Conservation (phyloP, 1,140 invertebrate genomes). For the Ostrea denselamellosa region DNA sequence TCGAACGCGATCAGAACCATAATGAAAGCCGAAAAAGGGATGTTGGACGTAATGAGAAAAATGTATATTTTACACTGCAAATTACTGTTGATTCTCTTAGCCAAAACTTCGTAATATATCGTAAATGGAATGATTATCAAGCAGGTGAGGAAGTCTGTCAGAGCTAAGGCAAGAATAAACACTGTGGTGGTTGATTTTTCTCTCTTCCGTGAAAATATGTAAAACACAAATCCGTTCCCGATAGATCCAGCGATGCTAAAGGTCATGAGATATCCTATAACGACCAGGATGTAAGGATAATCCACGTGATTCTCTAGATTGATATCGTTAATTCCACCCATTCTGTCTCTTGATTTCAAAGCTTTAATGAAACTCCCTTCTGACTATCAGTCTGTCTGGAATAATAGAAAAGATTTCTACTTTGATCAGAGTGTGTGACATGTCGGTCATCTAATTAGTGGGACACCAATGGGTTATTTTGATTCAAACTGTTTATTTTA, state of each 20-base stretch:
- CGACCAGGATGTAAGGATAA: conserved; percentile 59
- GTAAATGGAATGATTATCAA: conserved; percentile 74
- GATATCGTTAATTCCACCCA: neutral
- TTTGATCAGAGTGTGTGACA: too few species aligned
- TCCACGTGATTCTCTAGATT: conserved; percentile 50
- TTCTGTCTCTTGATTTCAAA: neutral
- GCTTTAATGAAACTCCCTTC: neutral
- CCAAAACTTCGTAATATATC: conserved; percentile 64
- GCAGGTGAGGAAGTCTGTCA: conserved; percentile 75
- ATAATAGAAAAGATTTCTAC: too few species aligned
- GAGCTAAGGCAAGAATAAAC: conserved; percentile 75
- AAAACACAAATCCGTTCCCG: conserved; percentile 76
- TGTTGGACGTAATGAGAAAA: conserved; percentile 75
- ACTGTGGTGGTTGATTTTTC: conserved; percentile 76
- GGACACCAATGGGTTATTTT: too few species aligned
- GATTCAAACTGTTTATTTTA: too few species aligned
- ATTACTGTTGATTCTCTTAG: conserved; percentile 64
- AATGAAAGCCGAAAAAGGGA: conserved; percentile 76
- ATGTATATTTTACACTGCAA: conserved; percentile 74
- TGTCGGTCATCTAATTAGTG: too few species aligned
- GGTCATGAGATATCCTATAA: conserved; percentile 59
- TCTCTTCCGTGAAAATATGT: conserved; percentile 75
- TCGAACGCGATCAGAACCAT: conserved; percentile 79
- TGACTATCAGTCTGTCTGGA: too few species aligned
- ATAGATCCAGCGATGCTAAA: conserved; percentile 71